These are phyloP conservation scores for Epistrophe eligans DNA, from an alignment of 2,888 invertebrate genomes.

Conservation along the genomic window DNA sequence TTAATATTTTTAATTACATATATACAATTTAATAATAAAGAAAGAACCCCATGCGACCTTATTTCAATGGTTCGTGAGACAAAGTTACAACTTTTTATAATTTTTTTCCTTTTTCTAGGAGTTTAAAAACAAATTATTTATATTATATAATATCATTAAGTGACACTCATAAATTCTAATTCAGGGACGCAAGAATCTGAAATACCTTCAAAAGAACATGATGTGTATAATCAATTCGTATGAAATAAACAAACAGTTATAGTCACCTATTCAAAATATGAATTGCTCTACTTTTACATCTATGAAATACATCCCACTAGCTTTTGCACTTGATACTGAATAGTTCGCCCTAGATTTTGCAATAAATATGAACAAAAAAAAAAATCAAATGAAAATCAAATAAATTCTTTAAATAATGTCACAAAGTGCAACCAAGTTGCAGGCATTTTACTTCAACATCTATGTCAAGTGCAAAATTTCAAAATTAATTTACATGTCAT, in stretches of 20 bases:
- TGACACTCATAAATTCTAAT: background rate
- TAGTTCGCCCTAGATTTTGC: conserved; percentile 34
- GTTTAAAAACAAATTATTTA: background rate
- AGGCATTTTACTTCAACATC: conserved; percentile 49
- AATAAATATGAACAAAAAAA: conserved; percentile 10
- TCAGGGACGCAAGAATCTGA: conserved; percentile 4
- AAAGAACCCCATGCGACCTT: background rate
- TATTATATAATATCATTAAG: background rate
- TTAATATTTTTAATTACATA: too few species aligned
- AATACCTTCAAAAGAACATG: conserved; percentile 13
- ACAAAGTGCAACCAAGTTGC: conserved; percentile 54
- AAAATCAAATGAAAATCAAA: background rate
- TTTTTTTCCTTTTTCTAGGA: background rate
- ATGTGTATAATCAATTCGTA: background rate
- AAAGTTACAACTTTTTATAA: background rate
- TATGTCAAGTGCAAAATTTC: conserved; percentile 72
- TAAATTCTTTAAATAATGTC: conserved; percentile 42
- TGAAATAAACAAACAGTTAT: background rate
- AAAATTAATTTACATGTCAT: conserved; percentile 75
- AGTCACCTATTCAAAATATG: background rate
- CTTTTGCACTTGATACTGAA: conserved; percentile 41
- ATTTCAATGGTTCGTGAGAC: background rate
- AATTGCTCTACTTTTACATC: background rate
- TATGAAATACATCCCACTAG: conserved; percentile 4
- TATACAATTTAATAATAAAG: too few species aligned